Evolutionary conservation across 2,113 vertebrate genomes (phyloP).

Genomic region (Nannospalax galili): DNA sequence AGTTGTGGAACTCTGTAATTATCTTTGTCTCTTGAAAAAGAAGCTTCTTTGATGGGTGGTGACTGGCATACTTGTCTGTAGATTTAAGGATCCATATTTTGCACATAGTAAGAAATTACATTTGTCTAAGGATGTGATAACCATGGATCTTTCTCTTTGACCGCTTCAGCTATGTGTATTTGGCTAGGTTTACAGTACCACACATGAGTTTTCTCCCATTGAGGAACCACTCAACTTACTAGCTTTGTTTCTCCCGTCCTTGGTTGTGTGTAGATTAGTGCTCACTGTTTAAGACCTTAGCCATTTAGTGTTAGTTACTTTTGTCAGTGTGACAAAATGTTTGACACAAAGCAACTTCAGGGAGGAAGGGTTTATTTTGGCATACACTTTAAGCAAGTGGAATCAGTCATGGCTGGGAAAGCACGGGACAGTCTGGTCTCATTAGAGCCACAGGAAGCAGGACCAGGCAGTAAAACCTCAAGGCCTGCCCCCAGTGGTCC

Average conservation of each 20-base stretch:
- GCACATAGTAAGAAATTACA: no score
- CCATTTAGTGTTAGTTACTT: not conserved
- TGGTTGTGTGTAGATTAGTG: not conserved
- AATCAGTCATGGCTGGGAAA: not conserved
- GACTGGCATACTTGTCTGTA: no score
- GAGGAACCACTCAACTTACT: not conserved
- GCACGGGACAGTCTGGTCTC: not conserved
- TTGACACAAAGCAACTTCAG: not conserved
- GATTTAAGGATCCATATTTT: no score
- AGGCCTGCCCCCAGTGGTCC: no score
- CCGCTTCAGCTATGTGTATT: no score
- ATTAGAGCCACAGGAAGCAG: not conserved
- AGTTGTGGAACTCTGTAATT: no score
- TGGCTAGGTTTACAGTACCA: no score
- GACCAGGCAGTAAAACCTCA: not conserved
- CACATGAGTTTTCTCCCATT: no score
- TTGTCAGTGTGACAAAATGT: not conserved
- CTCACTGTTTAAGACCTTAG: not conserved
- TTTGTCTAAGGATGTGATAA: no score
- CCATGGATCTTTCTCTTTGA: no score
- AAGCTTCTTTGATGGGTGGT: no score
- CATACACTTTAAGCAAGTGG: not conserved
- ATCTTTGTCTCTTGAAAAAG: no score
- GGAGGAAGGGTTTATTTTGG: not conserved
- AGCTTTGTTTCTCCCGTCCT: not conserved